These are phyloP conservation scores for Rhodeus uyekii DNA, from an alignment of 2,797 vertebrate genomes.

Conservation along the genomic window DNA sequence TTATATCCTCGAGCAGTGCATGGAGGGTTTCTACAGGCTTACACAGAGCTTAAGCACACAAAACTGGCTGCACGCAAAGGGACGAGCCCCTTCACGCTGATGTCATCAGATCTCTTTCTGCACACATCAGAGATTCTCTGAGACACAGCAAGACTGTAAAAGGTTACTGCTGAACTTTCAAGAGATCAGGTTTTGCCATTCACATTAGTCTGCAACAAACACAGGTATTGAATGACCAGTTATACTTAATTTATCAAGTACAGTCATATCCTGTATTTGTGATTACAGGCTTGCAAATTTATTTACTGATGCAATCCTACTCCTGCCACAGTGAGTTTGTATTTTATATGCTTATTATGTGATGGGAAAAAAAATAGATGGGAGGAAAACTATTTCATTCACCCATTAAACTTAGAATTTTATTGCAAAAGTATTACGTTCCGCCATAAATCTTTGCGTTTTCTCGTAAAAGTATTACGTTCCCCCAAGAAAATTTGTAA, in stretches of 20 bases:
- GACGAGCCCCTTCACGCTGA: neutral
- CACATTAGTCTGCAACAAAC: neutral
- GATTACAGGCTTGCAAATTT: neutral
- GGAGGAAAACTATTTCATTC: neutral
- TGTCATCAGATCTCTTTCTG: conserved; percentile 20
- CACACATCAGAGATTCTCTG: neutral
- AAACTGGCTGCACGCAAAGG: neutral
- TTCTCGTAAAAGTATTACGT: too few species aligned
- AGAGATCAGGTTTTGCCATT: neutral
- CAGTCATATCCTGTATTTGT: neutral
- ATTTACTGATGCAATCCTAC: neutral
- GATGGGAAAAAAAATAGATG: neutral
- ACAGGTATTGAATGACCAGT: neutral
- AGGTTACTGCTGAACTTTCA: neutral
- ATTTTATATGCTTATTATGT: neutral
- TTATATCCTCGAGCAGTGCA: conserved; percentile 49
- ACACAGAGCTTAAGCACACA: conserved; percentile 60
- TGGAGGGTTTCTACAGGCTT: conserved; percentile 61
- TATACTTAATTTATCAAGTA: neutral
- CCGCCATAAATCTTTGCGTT: rapidly evolving
- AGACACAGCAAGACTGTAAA: conserved; percentile 3
- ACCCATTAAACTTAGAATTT: too few species aligned
- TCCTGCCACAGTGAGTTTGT: neutral
- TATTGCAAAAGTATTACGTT: too few species aligned
- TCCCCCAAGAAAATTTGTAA: too few species aligned